A percentile compares a stretch with the other conserved stretches of the same genome.
These are phyloP conservation scores for Pristionchus fissidentatus DNA, from an alignment of 2,888 invertebrate genomes.

Conservation along the genomic window DNA sequence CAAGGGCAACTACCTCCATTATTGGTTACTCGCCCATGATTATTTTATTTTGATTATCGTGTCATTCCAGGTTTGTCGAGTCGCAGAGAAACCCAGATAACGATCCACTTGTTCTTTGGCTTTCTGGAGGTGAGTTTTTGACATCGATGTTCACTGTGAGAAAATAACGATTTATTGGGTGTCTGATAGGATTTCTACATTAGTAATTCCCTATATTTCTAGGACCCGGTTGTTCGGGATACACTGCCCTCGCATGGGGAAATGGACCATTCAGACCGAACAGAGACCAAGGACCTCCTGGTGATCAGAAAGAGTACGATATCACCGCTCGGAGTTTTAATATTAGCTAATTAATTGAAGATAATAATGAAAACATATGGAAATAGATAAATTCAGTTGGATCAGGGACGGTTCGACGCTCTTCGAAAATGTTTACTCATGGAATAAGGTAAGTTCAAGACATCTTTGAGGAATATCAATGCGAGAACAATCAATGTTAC, in stretches of 20 bases:
- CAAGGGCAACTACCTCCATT: conserved; percentile 75
- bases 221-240: conserved; percentile 68
- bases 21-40: conserved; percentile 74
- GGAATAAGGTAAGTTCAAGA: conserved; percentile 72
- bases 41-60: no score
- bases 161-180: no score
- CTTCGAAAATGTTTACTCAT: conserved; percentile 72
- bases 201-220: neutral
- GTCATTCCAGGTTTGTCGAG: conserved; percentile 66
- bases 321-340: no score
- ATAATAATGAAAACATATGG: no score
- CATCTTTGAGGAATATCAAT: neutral
- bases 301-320: no score
- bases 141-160: no score
- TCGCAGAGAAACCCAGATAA: conserved; percentile 73
- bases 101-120: conserved; percentile 77
- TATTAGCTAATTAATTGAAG: no score
- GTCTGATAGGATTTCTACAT: no score
- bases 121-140: conserved; percentile 78
- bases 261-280: conserved; percentile 67
- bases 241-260: conserved; percentile 59
- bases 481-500: neutral
- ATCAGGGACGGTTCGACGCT: conserved; percentile 74
- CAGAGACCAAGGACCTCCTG: no score
- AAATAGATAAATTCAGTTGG: no score